Conservation (phyloP, 53 echinoderm and acorn worm species). For the Hippasteria phrygiana region DNA sequence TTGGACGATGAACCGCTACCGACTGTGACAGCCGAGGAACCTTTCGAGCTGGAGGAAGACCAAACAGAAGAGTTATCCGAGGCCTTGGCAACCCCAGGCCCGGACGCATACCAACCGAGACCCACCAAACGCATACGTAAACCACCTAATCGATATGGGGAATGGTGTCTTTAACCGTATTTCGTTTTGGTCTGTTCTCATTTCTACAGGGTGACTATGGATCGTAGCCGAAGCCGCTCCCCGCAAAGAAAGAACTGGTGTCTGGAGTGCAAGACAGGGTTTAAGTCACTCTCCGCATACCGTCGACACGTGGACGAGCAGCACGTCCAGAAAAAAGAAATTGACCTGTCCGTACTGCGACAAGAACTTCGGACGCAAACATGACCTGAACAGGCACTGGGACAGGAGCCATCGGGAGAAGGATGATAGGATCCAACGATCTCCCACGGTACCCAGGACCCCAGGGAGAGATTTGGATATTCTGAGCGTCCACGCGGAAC, state of each 20-base stretch:
- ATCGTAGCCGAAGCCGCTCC: background rate
- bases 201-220: background rate
- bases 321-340: slow-evolving; percentile 1
- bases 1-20: no score
- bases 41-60: no score
- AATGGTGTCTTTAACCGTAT: background rate
- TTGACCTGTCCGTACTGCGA: background rate
- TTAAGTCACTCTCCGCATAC: background rate
- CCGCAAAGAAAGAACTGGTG: slow-evolving; percentile 9
- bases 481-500: background rate
- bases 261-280: background rate
- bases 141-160: background rate
- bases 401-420: background rate
- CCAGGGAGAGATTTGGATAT: slow-evolving; percentile 1
- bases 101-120: background rate
- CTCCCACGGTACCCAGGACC: background rate
- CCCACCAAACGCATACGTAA: background rate
- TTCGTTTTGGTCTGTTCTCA: no score
- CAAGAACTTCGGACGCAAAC: background rate
- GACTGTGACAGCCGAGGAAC: no score
- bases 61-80: background rate
- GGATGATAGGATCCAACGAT: background rate
- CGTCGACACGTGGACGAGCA: slow-evolving; percentile 1
- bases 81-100: background rate
- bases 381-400: background rate